Evolutionary conservation across 1,140 invertebrate species (phyloP).

Genomic region (Mizuhopecten yessoensis): DNA sequence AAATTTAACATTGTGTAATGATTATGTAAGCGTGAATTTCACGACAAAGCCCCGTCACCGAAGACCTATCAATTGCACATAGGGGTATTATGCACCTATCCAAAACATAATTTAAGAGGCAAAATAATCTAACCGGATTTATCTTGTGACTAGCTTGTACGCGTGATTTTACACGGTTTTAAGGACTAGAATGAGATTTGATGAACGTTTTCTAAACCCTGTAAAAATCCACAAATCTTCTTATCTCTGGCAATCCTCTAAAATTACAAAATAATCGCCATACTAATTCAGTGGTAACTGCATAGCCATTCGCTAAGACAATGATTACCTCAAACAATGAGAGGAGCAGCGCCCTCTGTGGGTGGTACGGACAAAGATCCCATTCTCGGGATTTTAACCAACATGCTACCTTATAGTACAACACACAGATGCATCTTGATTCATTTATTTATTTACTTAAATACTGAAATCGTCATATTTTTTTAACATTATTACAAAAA

Average conservation of each 20-base stretch:
- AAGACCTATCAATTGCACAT: slow-evolving; percentile 24
- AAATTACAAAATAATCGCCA: slow-evolving; percentile 20
- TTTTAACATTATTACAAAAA: too few species aligned
- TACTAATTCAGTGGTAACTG: background rate
- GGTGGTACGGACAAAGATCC: background rate
- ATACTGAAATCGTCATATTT: too few species aligned
- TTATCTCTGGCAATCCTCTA: background rate
- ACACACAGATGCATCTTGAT: background rate
- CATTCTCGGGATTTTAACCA: background rate
- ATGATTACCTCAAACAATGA: background rate
- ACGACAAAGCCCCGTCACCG: background rate
- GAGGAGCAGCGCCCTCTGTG: background rate
- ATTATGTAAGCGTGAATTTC: slow-evolving; percentile 39
- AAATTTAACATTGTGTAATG: slow-evolving; percentile 34
- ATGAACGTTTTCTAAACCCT: background rate
- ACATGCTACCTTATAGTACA: background rate
- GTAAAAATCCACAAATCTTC: background rate
- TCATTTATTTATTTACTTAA: too few species aligned
- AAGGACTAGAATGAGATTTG: slow-evolving; percentile 24
- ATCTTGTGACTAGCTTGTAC: background rate
- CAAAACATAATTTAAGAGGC: slow-evolving; percentile 39
- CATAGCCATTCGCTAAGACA: background rate
- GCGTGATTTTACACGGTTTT: slow-evolving; percentile 25
- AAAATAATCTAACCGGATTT: slow-evolving; percentile 2
- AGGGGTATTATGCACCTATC: slow-evolving; percentile 23